A percentile compares a stretch with the other conserved stretches of the same genome.
These are phyloP conservation scores for Trichogramma evanescens DNA, from an alignment of 2,888 invertebrate species.

Conservation along the genomic window DNA sequence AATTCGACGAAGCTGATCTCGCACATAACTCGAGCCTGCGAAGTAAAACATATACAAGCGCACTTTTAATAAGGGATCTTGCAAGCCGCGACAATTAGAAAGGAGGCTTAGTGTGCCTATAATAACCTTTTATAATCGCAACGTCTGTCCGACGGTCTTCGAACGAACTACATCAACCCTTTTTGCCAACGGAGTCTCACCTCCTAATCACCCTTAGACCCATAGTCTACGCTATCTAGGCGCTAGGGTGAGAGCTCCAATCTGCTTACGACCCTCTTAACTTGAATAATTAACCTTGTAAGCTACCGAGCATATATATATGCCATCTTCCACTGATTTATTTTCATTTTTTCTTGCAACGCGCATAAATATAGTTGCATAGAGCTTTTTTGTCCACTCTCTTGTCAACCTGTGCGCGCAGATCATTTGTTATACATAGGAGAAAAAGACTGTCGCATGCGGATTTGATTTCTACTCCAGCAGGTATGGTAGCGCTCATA, in stretches of 20 bases:
- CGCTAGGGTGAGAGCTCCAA: conserved; percentile 42
- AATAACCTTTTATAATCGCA: conserved; percentile 34
- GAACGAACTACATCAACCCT: neutral
- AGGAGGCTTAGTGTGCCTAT: neutral
- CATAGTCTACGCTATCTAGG: conserved; percentile 15
- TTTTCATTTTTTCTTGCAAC: neutral
- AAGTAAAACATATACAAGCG: too few relatives aligned
- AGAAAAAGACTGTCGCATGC: neutral
- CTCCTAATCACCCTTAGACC: conserved; percentile 28
- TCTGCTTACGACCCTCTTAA: conserved; percentile 47
- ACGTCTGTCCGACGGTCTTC: neutral
- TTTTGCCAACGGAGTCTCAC: conserved; percentile 12
- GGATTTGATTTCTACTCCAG: neutral
- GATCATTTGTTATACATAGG: conserved; percentile 40
- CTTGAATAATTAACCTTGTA: conserved; percentile 46
- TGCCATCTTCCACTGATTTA: neutral
- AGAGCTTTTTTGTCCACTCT: neutral
- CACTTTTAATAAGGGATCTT: too few relatives aligned
- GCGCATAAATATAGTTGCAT: too few relatives aligned
- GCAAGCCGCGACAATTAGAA: conserved; percentile 18
- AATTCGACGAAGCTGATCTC: too few relatives aligned
- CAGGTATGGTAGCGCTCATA: neutral
- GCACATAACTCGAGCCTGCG: too few relatives aligned
- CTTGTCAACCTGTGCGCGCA: neutral
- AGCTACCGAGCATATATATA: conserved; percentile 22